Conservation (phyloP, 2,113 vertebrate genomes). For the Morone saxatilis region DNA sequence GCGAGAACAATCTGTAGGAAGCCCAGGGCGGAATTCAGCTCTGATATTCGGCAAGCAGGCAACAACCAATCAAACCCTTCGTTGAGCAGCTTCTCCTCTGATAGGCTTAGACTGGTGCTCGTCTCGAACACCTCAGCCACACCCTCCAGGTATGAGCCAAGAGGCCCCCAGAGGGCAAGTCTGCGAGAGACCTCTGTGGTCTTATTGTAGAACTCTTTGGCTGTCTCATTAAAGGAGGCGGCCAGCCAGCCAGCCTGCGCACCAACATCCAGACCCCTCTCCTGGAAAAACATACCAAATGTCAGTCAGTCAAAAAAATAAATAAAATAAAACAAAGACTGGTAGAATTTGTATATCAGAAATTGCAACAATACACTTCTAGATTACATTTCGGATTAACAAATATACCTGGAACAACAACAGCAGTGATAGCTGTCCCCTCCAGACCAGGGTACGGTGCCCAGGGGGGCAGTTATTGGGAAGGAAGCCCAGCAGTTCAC, state of each 20-base stretch:
- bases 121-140: slow-evolving; percentile 95
- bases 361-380: neutral
- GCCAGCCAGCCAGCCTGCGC: slow-evolving; percentile 89
- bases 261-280: slow-evolving; percentile 90
- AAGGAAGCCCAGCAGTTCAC: slow-evolving; percentile 89
- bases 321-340: no score
- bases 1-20: slow-evolving; percentile 91
- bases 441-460: slow-evolving; percentile 90
- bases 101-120: slow-evolving; percentile 87
- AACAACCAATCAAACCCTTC: slow-evolving; percentile 95
- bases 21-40: slow-evolving; percentile 88
- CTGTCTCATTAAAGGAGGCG: slow-evolving; percentile 87
- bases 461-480: slow-evolving; percentile 78
- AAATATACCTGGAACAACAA: slow-evolving; percentile 86
- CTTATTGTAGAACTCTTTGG: slow-evolving; percentile 93
- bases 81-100: slow-evolving; percentile 94
- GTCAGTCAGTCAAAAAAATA: neutral
- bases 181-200: slow-evolving; percentile 88
- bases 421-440: slow-evolving; percentile 91
- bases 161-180: slow-evolving; percentile 90
- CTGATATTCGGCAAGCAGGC: slow-evolving; percentile 90
- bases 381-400: neutral
- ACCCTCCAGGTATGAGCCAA: slow-evolving; percentile 93
- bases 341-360: neutral
- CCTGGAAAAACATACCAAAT: slow-evolving; percentile 65